phyloP scores from a whole-genome alignment of 2,113 vertebrate genomes.

The Eudyptes chrysolophus region DNA sequence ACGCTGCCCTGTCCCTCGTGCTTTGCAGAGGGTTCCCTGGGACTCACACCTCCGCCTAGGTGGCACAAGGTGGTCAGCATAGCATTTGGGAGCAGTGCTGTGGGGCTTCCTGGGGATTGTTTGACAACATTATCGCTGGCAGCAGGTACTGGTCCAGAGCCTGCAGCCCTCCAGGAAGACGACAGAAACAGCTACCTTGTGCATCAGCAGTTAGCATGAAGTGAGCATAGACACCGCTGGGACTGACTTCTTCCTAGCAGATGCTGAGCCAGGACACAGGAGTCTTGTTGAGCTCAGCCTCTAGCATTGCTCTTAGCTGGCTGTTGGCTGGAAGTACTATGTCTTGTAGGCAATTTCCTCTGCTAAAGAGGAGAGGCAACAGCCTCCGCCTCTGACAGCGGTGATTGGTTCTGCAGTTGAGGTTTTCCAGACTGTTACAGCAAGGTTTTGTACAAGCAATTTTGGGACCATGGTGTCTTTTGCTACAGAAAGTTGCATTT shows the following conservation, averaged over 20 bases:
- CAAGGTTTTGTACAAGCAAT: slow-evolving; percentile 9
- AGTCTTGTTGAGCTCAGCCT: slow-evolving; percentile 16
- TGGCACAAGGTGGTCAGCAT: not conserved
- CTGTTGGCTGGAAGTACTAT: not conserved
- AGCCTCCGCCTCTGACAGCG: slow-evolving; percentile 7
- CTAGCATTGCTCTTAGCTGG: slow-evolving; percentile 36
- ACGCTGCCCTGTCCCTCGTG: not conserved
- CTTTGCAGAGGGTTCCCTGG: not conserved
- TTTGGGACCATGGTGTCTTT: slow-evolving; percentile 2
- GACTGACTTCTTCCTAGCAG: not conserved
- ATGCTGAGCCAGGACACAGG: slow-evolving; percentile 16
- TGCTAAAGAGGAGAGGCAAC: not conserved
- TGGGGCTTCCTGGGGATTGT: not conserved
- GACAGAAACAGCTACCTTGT: not conserved
- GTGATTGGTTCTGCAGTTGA: slow-evolving; percentile 23
- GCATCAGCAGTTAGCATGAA: not conserved
- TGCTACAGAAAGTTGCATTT: slow-evolving; percentile 58
- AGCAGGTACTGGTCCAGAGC: not conserved
- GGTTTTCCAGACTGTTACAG: slow-evolving; percentile 20
- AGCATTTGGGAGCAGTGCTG: rapidly evolving
- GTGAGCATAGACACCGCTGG: not conserved
- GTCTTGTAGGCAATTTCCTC: slow-evolving; percentile 22
- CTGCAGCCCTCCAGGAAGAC: not conserved
- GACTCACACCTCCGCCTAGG: not conserved
- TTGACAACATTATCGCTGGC: not conserved